phyloP scores from a whole-genome alignment of 2,888 invertebrate genomes.

The Campoletis raptor region DNA sequence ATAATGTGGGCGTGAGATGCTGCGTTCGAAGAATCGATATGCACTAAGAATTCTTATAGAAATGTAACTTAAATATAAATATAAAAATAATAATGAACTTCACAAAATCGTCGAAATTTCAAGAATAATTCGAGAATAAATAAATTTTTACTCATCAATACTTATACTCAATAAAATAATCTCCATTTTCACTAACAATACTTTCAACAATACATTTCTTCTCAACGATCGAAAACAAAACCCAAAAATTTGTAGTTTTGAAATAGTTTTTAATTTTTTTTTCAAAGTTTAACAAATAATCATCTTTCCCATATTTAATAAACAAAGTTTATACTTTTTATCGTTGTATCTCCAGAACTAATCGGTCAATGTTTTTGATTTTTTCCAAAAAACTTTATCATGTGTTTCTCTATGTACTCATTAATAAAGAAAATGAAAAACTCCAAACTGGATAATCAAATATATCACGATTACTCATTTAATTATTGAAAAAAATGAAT shows the following conservation, averaged over 20 bases:
- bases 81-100: not conserved
- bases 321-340: too few relatives aligned
- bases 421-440: not conserved
- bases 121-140: not conserved
- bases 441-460: not conserved
- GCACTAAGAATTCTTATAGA: constrained; percentile 22
- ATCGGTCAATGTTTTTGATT: too few relatives aligned
- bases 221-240: too few relatives aligned
- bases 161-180: not conserved
- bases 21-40: constrained; percentile 57
- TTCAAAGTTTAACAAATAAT: too few relatives aligned
- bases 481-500: not conserved
- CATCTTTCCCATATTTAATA: too few relatives aligned
- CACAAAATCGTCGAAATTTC: not conserved
- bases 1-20: constrained; percentile 61
- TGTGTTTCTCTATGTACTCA: not conserved
- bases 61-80: constrained; percentile 4
- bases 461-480: not conserved
- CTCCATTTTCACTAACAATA: not conserved
- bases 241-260: not conserved
- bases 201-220: not conserved
- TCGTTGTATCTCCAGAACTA: too few relatives aligned
- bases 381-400: too few relatives aligned
- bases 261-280: too few relatives aligned
- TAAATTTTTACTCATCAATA: not conserved